Evolutionary conservation across 2,797 vertebrate species (phyloP).

Genomic region (Sebastes baramenuke): DNA sequence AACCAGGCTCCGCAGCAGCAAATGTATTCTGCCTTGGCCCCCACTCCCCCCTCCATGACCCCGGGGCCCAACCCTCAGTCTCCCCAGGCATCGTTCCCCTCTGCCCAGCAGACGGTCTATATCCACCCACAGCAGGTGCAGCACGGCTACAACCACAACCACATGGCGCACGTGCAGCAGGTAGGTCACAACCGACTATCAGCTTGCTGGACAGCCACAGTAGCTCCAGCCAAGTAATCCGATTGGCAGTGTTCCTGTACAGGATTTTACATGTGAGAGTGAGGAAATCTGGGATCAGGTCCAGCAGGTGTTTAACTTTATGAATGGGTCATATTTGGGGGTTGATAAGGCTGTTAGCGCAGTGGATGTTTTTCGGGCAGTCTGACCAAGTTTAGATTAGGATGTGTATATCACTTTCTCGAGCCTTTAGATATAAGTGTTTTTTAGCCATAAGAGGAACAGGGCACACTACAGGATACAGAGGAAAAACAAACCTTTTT

Average conservation of each 20-base stretch:
- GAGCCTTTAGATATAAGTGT: neutral
- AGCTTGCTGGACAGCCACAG: neutral
- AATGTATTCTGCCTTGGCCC: constrained; percentile 94
- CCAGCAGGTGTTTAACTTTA: constrained; percentile 38
- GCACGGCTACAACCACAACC: constrained; percentile 94
- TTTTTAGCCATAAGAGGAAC: neutral
- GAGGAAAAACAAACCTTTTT: neutral
- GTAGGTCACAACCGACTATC: constrained; percentile 70
- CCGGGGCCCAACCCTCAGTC: constrained; percentile 97
- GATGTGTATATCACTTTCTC: neutral
- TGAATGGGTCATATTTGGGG: constrained; percentile 16
- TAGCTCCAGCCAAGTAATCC: neutral
- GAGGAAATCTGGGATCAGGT: constrained; percentile 26
- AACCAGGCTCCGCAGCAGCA: constrained; percentile 93
- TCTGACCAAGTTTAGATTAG: neutral
- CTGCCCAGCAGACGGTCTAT: constrained; percentile 95
- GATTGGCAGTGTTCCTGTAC: neutral
- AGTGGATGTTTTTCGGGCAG: constrained; percentile 1
- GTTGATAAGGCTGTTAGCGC: neutral
- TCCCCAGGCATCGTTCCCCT: constrained; percentile 93
- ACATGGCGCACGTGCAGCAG: constrained; percentile 98
- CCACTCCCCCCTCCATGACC: constrained; percentile 96
- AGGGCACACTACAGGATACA: neutral
- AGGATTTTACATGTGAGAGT: neutral
- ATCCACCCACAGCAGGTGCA: constrained; percentile 97